Conservation (phyloP, 1,140 invertebrate species). For the Drosophila dunni region DNA sequence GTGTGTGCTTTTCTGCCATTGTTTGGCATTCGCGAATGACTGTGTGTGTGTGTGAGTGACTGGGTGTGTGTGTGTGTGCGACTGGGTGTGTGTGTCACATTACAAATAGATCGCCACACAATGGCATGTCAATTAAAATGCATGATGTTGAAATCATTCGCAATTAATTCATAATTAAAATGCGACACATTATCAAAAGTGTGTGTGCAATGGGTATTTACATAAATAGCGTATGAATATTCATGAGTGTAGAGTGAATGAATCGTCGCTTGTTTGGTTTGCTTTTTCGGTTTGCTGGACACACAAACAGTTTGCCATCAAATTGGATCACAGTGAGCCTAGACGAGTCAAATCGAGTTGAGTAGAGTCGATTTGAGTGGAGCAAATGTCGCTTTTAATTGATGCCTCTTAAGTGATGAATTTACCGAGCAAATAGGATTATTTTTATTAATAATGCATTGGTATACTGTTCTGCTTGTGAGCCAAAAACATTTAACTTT, state of each 20-base stretch:
- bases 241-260: conserved; percentile 52
- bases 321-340: conserved; percentile 2
- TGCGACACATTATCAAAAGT: conserved; percentile 80
- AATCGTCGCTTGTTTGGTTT: too few species aligned
- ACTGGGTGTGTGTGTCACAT: conserved; percentile 40
- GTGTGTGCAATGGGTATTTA: conserved; percentile 57
- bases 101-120: conserved; percentile 51
- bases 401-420: conserved; percentile 38
- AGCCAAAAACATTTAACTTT: too few species aligned
- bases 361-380: neutral
- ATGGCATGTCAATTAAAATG: conserved; percentile 81
- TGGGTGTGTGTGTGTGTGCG: neutral
- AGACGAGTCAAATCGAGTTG: neutral
- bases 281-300: neutral
- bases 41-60: conserved; percentile 30
- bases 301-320: neutral
- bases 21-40: conserved; percentile 2
- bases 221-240: conserved; percentile 78
- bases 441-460: too few species aligned
- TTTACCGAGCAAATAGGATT: conserved; percentile 11
- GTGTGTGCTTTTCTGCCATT: conserved; percentile 36
- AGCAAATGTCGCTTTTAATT: conserved; percentile 28
- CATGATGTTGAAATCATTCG: conserved; percentile 81
- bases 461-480: too few species aligned
- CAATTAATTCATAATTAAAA: conserved; percentile 83